Evolutionary conservation across 1,140 invertebrate genomes (phyloP), one percentile per base, ranked within the genome.

Genomic region (Gryllus bimaculatus): DNA sequence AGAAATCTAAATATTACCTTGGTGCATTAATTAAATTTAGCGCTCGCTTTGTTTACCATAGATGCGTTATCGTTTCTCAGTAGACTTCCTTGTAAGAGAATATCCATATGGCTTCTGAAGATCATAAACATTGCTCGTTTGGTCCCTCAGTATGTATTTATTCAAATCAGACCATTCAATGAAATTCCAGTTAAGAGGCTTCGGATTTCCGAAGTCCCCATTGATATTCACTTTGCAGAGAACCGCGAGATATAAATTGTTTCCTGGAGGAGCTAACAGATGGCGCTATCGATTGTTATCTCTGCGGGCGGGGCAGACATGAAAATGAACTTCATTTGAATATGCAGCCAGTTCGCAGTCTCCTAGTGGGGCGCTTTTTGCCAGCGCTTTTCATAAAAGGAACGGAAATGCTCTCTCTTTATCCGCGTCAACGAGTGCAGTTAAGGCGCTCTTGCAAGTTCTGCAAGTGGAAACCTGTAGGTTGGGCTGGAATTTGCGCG

Each of bases 281-380:
- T 66, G 54, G 54, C 54, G 54, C 18, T 66, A 66, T 66, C 54
- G 54, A 66, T 66, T 66, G 54, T 66, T 66, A 66, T 66, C 54
- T 66, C 54, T 66, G 54, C 54, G 54, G 54, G 54, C 54, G 54
- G 54, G 54, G 54, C 54, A 66, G 54, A 66, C 54, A 66, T 66
- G 54, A 66, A 66, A 66, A 66, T 66, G 54, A 66, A 66, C 54
- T 66, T 66, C 54, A 66, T 66, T 66, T 66, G 54, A 66, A 66
- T 66, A 66, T 66, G 54, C 18, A 66, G 54, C 54, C 54, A 66
- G 54, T 66, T 66, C 54, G 7, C 54, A 66, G 54, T 66, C 54
- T 66, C 54, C 54, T 18, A 66, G 54, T 66, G 54, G 54, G 54
- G 54, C 18, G 54, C 54, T 66, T 66, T 66, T 66, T 66, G 54